Evolutionary conservation across 2,888 invertebrate species (phyloP).

Genomic region (Lithosia quadra): DNA sequence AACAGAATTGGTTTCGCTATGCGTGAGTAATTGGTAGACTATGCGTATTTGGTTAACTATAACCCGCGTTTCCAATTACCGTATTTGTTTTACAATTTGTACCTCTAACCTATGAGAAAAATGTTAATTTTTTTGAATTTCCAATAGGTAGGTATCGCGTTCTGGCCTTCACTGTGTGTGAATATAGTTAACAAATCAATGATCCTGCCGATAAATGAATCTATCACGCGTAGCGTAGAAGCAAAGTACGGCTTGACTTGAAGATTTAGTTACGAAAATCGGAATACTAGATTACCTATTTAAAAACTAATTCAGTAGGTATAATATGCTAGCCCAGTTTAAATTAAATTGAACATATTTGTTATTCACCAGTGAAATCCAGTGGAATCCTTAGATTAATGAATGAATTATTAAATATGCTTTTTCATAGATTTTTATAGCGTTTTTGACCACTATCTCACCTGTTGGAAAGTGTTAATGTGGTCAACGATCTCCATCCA

Average conservation of each 20-base stretch:
- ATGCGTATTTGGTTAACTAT: slow-evolving; percentile 15
- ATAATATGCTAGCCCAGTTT: too few relatives aligned
- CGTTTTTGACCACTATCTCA: too few relatives aligned
- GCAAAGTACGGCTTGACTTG: too few relatives aligned
- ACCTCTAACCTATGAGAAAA: slow-evolving; percentile 31
- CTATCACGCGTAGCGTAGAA: slow-evolving; percentile 52
- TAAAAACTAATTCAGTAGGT: too few relatives aligned
- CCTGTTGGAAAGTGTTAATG: too few relatives aligned
- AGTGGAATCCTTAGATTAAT: too few relatives aligned
- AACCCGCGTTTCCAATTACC: slow-evolving; percentile 25
- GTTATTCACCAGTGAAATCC: too few relatives aligned
- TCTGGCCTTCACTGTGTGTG: slow-evolving; percentile 54
- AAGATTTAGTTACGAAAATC: neutral
- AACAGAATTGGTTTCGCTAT: neutral
- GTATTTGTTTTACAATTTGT: slow-evolving; percentile 34
- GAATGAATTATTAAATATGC: too few relatives aligned
- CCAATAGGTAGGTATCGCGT: slow-evolving; percentile 41
- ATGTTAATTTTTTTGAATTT: slow-evolving; percentile 53
- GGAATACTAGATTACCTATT: neutral
- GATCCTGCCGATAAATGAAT: slow-evolving; percentile 54
- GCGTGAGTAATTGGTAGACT: slow-evolving; percentile 22
- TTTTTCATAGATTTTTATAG: too few relatives aligned
- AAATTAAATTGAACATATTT: too few relatives aligned
- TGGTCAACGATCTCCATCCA: too few relatives aligned
- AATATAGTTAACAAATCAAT: slow-evolving; percentile 54